A percentile compares a stretch with the other conserved stretches of the same genome.
Conservation (phyloP, 2,888 invertebrate species). For the Zygaena filipendulae region DNA sequence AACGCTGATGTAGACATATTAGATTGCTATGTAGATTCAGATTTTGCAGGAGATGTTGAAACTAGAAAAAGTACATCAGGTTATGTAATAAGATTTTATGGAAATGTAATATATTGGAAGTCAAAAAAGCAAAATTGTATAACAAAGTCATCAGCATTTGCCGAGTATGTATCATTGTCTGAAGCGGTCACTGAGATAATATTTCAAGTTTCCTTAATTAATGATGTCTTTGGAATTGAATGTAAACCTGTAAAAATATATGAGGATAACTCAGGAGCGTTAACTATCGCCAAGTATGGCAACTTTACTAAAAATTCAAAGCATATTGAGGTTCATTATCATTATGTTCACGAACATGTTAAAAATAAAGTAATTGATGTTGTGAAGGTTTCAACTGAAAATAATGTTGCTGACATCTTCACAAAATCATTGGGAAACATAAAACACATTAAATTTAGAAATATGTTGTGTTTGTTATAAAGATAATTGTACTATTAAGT, state of each 20-base stretch:
- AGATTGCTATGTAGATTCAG: slow-evolving; percentile 26
- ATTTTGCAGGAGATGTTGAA: slow-evolving; percentile 26
- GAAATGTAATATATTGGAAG: slow-evolving; percentile 14
- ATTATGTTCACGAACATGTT: slow-evolving; percentile 10
- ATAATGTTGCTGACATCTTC: slow-evolving; percentile 21
- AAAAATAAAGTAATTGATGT: slow-evolving; percentile 12
- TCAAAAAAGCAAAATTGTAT: no score
- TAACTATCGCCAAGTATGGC: slow-evolving; percentile 14
- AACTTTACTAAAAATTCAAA: no score
- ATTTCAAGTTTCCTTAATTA: slow-evolving; percentile 5
- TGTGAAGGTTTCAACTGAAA: slow-evolving; percentile 16
- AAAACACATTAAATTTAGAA: slow-evolving; percentile 7
- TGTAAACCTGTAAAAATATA: slow-evolving; percentile 13
- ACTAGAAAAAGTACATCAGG: slow-evolving; percentile 14
- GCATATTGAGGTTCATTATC: no score
- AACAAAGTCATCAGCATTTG: no score
- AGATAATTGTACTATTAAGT: no score
- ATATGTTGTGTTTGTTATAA: no score
- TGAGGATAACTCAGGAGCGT: slow-evolving; percentile 16
- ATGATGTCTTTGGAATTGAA: slow-evolving; percentile 8
- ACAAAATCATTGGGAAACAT: slow-evolving; percentile 10
- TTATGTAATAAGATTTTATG: slow-evolving; percentile 12
- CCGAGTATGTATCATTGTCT: slow-evolving; percentile 16
- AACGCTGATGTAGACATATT: slow-evolving; percentile 16
- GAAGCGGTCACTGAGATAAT: slow-evolving; percentile 13